Conservation (phyloP, 2,113 vertebrate species). For the Axis porcinus region DNA sequence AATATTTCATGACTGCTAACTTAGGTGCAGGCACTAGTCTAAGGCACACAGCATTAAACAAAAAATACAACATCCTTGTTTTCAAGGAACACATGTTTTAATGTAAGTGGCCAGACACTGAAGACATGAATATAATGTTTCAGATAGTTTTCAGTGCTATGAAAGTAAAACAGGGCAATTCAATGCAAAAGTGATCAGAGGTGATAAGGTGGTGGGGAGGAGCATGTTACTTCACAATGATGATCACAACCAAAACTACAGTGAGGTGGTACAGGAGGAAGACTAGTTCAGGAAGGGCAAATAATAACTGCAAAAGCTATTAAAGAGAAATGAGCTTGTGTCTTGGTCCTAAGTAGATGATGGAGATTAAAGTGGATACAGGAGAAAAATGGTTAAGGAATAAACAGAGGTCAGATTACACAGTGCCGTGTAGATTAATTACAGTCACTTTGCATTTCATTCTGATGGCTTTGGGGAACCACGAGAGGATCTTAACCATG, state of each 20-base stretch:
- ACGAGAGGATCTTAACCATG: not conserved
- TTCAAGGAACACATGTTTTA: conserved; percentile 5
- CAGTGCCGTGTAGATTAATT: not conserved
- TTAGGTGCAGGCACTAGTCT: not conserved
- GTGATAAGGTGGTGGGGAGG: rapidly evolving
- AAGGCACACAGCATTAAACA: not conserved
- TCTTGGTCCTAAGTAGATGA: not conserved
- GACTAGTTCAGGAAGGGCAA: not conserved
- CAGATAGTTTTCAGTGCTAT: not conserved
- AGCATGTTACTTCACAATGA: not conserved
- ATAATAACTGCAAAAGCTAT: not conserved
- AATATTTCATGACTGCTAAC: not conserved
- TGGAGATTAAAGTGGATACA: not conserved
- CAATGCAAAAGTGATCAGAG: not conserved
- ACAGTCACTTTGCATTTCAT: not conserved
- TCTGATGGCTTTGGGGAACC: not conserved
- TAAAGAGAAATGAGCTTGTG: not conserved
- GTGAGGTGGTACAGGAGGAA: not conserved
- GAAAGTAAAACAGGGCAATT: conserved; percentile 16
- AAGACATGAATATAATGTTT: not conserved
- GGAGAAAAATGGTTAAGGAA: not conserved
- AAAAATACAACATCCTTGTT: not conserved
- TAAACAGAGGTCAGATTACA: not conserved
- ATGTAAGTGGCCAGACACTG: not conserved
- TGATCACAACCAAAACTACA: not conserved